These are phyloP conservation scores for Eublepharis macularius DNA, from an alignment of 2,113 vertebrate species.

Conservation along the genomic window DNA sequence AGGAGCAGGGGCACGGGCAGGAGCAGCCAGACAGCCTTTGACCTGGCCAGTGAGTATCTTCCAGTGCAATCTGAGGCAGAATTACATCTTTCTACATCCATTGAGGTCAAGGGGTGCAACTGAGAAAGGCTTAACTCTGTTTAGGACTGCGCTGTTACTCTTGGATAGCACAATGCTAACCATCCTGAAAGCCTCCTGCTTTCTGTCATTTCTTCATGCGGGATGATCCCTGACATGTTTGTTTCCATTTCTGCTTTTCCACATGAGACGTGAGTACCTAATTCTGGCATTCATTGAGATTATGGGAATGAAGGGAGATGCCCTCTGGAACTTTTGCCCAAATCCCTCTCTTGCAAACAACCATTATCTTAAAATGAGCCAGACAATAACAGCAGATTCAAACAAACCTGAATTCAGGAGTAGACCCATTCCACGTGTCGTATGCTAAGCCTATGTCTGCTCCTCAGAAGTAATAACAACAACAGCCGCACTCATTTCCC, in stretches of 20 bases:
- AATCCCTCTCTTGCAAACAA: background rate
- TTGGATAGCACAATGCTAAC: conserved; percentile 50
- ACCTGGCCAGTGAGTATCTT: too few relatives aligned
- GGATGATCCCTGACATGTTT: conserved; percentile 39
- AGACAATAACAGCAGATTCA: background rate
- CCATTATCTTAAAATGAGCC: background rate
- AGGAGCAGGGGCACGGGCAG: too few relatives aligned
- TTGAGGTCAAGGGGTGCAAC: too few relatives aligned
- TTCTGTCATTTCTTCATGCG: conserved; percentile 47
- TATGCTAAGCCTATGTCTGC: background rate
- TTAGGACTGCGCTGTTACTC: too few relatives aligned
- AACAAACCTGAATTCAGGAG: background rate
- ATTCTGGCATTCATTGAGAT: background rate
- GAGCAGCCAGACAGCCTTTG: too few relatives aligned
- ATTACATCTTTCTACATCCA: too few relatives aligned
- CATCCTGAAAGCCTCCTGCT: conserved; percentile 32
- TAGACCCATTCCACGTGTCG: background rate
- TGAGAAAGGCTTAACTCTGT: too few relatives aligned
- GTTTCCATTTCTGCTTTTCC: conserved; percentile 61
- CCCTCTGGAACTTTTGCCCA: background rate
- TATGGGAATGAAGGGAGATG: background rate
- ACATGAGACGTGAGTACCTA: conserved; percentile 19
- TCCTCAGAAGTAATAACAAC: background rate
- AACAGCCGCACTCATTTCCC: background rate
- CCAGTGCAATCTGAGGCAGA: too few relatives aligned